phyloP scores from a whole-genome alignment of 2,797 vertebrate genomes.

The Enteromius anoplus region DNA sequence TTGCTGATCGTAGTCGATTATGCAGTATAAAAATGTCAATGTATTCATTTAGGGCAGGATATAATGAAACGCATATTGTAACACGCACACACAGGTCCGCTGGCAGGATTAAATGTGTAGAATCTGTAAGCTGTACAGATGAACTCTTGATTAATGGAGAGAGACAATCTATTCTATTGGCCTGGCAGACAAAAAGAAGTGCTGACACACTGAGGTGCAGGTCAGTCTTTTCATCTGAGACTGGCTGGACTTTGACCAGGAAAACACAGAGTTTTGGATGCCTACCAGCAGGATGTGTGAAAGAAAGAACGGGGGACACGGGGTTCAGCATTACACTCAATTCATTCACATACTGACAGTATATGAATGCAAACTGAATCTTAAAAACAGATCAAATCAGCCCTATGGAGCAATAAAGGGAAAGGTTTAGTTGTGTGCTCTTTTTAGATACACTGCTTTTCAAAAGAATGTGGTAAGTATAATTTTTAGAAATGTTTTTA shows the following conservation, averaged over 20 bases:
- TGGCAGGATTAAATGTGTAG: conserved; percentile 43
- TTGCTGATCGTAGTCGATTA: conserved; percentile 51
- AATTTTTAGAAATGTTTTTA: neutral
- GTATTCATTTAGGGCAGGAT: conserved; percentile 32
- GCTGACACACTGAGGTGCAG: conserved; percentile 55
- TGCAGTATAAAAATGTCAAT: conserved; percentile 46
- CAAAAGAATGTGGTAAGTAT: neutral
- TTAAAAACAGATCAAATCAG: neutral
- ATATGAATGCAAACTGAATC: conserved; percentile 2
- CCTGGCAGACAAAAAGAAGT: conserved; percentile 57
- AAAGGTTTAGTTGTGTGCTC: neutral
- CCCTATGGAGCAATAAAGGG: neutral
- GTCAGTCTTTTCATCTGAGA: conserved; percentile 55
- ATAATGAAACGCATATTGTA: conserved; percentile 8
- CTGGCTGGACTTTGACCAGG: conserved; percentile 53
- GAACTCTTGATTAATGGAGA: conserved; percentile 61
- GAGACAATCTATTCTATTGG: conserved; percentile 63
- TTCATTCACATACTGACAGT: conserved; percentile 18
- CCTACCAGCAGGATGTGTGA: conserved; percentile 20
- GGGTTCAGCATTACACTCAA: conserved; percentile 8
- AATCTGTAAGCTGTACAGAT: conserved; percentile 52
- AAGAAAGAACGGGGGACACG: conserved; percentile 11
- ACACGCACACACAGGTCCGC: conserved; percentile 7
- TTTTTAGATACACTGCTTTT: neutral
- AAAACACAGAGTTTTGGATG: conserved; percentile 33